Conservation (phyloP, 2,113 vertebrate species). For the Climacteris rufus region DNA sequence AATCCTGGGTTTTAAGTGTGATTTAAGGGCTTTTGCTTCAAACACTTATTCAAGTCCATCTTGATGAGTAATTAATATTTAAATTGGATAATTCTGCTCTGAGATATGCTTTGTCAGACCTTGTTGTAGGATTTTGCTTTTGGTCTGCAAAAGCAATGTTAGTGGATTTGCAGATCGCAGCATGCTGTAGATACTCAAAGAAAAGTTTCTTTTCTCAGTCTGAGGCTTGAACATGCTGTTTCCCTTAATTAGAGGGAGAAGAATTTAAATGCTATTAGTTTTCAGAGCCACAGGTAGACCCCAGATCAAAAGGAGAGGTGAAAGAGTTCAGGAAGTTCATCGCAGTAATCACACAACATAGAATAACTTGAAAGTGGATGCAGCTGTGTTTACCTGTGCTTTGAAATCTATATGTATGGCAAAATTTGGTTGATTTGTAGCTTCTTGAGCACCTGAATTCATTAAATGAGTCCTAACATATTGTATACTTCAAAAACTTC, state of each 20-base stretch:
- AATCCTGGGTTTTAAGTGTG: not conserved
- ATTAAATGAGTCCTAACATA: not conserved
- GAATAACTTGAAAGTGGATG: not conserved
- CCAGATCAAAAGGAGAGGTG: not conserved
- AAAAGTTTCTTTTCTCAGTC: not conserved
- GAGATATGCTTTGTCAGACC: constrained; percentile 1
- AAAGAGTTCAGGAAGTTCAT: not conserved
- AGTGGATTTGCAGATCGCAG: not conserved
- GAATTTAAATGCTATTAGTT: not conserved
- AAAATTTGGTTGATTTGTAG: not conserved
- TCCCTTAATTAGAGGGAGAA: constrained; percentile 16
- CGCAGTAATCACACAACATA: not conserved
- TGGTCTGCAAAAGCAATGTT: not conserved
- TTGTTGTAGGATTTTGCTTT: not conserved
- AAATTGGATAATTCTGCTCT: not conserved
- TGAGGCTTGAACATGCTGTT: not conserved
- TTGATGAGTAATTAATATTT: constrained; percentile 48
- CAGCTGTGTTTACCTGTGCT: constrained; percentile 36
- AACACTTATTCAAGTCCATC: not conserved
- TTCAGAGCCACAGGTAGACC: not conserved
- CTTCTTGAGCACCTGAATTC: constrained; percentile 29
- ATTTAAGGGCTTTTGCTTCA: constrained; percentile 26
- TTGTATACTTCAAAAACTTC: not conserved
- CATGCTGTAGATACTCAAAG: not conserved
- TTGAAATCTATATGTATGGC: not conserved